These are phyloP conservation scores for Zingel zingel DNA, from an alignment of 2,113 vertebrate genomes.

Conservation along the genomic window DNA sequence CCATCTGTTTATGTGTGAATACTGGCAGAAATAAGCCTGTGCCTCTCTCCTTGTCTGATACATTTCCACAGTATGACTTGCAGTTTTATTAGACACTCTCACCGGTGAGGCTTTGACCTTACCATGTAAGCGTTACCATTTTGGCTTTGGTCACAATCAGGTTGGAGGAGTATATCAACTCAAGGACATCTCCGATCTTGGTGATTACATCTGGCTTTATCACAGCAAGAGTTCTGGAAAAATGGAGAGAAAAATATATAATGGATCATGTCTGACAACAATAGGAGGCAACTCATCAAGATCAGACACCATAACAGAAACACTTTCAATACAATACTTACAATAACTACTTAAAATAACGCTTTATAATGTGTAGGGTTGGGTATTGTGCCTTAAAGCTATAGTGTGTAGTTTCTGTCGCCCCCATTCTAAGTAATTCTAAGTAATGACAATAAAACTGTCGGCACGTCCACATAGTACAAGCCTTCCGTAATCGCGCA, in stretches of 20 bases:
- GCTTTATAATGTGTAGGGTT: neutral
- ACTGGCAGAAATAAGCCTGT: conserved; percentile 11
- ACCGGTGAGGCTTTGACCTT: conserved; percentile 55
- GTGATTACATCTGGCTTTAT: conserved; percentile 91
- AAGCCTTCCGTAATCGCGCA: too few relatives aligned
- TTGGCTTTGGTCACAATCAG: conserved; percentile 95
- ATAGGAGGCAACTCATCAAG: conserved; percentile 18
- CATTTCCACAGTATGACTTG: neutral
- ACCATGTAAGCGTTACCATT: conserved; percentile 94
- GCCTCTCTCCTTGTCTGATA: conserved; percentile 16
- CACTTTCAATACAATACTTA: neutral
- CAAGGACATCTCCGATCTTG: conserved; percentile 91
- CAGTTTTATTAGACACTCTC: neutral
- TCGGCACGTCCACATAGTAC: too few relatives aligned
- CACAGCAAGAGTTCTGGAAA: conserved; percentile 91
- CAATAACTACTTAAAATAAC: neutral
- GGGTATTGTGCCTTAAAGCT: neutral
- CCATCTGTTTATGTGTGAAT: conserved; percentile 33
- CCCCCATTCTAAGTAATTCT: too few relatives aligned
- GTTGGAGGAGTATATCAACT: conserved; percentile 88
- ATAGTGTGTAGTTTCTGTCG: too few relatives aligned
- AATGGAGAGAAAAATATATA: neutral
- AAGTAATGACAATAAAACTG: too few relatives aligned
- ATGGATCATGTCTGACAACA: neutral
- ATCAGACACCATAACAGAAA: conserved; percentile 10